These are phyloP conservation scores for Pinctada fucata DNA, from an alignment of 2,888 invertebrate genomes.

Conservation along the genomic window DNA sequence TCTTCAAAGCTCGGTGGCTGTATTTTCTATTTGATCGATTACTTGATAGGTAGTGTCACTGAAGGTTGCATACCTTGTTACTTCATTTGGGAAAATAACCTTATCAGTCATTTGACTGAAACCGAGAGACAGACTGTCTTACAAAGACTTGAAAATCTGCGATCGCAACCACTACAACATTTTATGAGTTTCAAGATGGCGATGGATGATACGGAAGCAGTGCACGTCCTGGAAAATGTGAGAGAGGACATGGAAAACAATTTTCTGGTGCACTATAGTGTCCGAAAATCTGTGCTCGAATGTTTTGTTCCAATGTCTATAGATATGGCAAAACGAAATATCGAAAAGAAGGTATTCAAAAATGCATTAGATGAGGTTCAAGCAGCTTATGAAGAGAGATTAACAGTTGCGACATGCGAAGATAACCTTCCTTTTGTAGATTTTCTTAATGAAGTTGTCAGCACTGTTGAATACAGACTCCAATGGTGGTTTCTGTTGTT, in stretches of 20 bases:
- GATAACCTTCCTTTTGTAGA: constrained; percentile 46
- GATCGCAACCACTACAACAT: constrained; percentile 30
- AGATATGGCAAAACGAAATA: constrained; percentile 32
- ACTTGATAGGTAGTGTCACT: constrained; percentile 30
- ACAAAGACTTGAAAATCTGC: constrained; percentile 20
- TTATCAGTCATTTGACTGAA: constrained; percentile 37
- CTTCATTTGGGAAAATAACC: constrained; percentile 45
- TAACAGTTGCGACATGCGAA: constrained; percentile 51
- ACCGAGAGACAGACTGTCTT: constrained; percentile 24
- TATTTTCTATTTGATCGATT: constrained; percentile 45
- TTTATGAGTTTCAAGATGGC: neutral
- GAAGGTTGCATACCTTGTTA: constrained; percentile 38
- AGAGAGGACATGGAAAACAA: constrained; percentile 26
- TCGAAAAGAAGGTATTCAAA: constrained; percentile 31
- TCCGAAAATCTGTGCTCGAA: constrained; percentile 37
- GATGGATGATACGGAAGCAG: neutral
- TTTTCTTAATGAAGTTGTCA: constrained; percentile 44
- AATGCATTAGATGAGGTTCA: constrained; percentile 43
- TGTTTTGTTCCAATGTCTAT: constrained; percentile 48
- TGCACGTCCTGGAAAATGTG: constrained; percentile 10
- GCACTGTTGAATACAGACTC: constrained; percentile 26
- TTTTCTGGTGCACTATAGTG: constrained; percentile 35
- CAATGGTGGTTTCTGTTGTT: constrained; percentile 51
- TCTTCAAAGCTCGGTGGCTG: constrained; percentile 34
- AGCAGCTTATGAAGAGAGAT: constrained; percentile 48